phyloP scores from a whole-genome alignment of 2,797 vertebrate genomes.

The Garrulus glandarius region DNA sequence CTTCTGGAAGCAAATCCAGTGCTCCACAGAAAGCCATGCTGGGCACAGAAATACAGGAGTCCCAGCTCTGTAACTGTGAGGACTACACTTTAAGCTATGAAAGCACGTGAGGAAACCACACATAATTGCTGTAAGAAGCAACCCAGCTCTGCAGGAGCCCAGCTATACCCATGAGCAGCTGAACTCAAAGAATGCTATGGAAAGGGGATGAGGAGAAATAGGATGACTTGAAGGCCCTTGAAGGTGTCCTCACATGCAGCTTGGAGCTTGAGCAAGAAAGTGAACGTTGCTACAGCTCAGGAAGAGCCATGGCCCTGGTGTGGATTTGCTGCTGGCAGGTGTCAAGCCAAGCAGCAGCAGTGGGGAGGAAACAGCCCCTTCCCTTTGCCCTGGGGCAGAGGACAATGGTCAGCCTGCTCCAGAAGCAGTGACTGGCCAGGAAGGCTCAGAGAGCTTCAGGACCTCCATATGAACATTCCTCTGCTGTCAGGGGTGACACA shows the following conservation, averaged over 20 bases:
- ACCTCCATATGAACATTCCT: not conserved
- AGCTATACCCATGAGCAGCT: not conserved
- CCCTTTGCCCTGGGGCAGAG: not conserved
- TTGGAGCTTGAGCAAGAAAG: not conserved
- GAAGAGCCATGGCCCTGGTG: accelerated
- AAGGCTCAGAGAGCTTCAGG: not conserved
- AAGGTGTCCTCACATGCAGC: not conserved
- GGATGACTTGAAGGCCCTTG: not conserved
- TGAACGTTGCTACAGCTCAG: not conserved
- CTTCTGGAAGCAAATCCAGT: not conserved
- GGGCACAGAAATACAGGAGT: not conserved
- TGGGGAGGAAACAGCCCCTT: not conserved
- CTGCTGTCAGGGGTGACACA: not conserved
- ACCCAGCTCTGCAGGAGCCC: not conserved
- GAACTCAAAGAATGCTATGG: not conserved
- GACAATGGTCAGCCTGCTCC: not conserved
- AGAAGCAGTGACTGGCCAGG: not conserved
- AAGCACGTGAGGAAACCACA: not conserved
- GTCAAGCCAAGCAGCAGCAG: not conserved
- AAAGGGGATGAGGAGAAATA: not conserved
- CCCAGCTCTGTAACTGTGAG: not conserved
- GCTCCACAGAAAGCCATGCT: not conserved
- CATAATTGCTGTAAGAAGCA: not conserved
- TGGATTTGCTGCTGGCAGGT: not conserved
- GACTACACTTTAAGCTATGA: not conserved